These are phyloP conservation scores for Ageneiosus marmoratus DNA, from an alignment of 2,113 vertebrate species.

Conservation along the genomic window DNA sequence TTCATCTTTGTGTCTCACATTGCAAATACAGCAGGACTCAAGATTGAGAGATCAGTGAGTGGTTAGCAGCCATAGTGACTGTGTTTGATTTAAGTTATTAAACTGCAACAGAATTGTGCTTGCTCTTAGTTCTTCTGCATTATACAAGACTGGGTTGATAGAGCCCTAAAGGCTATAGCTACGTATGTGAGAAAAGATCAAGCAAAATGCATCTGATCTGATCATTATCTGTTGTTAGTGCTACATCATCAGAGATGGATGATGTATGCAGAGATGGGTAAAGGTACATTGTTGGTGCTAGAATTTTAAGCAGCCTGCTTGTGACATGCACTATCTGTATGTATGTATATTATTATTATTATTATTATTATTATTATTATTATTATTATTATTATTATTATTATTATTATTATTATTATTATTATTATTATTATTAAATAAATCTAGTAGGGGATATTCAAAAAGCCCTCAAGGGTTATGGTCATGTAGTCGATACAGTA, in stretches of 20 bases:
- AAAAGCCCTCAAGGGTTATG: neutral
- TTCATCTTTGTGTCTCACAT: conserved; percentile 1
- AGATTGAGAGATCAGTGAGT: conserved; percentile 16
- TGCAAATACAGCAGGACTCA: conserved; percentile 9
- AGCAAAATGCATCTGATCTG: neutral
- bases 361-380: too few relatives aligned
- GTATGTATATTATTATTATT: neutral
- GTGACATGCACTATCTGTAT: neutral
- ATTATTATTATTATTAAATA: too few relatives aligned
- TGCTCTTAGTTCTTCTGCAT: neutral
- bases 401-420: too few relatives aligned
- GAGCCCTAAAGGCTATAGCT: neutral
- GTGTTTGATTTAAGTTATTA: neutral
- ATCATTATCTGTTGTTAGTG: neutral
- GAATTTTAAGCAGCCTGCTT: neutral
- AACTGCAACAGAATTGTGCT: conserved; percentile 1
- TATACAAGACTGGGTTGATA: neutral
- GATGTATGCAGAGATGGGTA: neutral
- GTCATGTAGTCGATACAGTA: neutral
- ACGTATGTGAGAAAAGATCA: neutral
- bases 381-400: too few relatives aligned
- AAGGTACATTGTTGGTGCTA: neutral
- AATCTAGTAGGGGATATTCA: neutral
- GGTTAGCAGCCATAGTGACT: neutral
- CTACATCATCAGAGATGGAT: too few relatives aligned